phyloP scores from a whole-genome alignment of 2,113 vertebrate genomes.

The Ceuthmochares aereus region DNA sequence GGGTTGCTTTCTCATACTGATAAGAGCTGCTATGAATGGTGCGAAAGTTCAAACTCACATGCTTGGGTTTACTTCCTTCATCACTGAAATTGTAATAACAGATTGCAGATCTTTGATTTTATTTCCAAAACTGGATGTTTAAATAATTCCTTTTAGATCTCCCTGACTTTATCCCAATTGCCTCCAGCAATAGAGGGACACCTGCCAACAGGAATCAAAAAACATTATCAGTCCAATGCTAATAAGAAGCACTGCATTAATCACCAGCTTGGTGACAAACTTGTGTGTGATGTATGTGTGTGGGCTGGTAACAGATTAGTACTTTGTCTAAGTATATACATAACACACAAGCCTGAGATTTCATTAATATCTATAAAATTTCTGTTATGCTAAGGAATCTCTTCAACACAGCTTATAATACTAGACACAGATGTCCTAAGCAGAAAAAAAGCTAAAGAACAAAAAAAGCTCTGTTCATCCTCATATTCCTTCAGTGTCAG shows the following conservation, averaged over 20 bases:
- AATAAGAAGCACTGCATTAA: constrained; percentile 21
- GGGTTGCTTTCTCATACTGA: not conserved
- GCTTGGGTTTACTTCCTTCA: not conserved
- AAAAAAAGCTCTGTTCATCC: not conserved
- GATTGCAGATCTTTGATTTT: not conserved
- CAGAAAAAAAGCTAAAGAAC: not conserved
- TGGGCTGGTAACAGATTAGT: not conserved
- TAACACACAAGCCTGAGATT: not conserved
- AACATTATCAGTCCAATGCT: not conserved
- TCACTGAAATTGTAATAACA: not conserved
- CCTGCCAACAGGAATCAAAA: constrained; percentile 45
- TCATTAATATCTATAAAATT: constrained; percentile 6
- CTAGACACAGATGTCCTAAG: constrained; percentile 29
- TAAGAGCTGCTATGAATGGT: not conserved
- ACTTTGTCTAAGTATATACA: not conserved
- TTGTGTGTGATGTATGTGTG: not conserved
- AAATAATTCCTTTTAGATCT: not conserved
- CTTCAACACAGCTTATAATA: not conserved
- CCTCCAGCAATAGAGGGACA: not conserved
- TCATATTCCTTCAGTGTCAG: not conserved
- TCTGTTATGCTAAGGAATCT: not conserved
- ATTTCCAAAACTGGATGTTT: not conserved
- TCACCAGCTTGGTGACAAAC: not conserved
- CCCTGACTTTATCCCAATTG: not conserved
- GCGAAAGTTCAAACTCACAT: not conserved